Evolutionary conservation across 37 sponge, comb jelly and placozoan species (phyloP).

Genomic region (Chondrosia reniformis): DNA sequence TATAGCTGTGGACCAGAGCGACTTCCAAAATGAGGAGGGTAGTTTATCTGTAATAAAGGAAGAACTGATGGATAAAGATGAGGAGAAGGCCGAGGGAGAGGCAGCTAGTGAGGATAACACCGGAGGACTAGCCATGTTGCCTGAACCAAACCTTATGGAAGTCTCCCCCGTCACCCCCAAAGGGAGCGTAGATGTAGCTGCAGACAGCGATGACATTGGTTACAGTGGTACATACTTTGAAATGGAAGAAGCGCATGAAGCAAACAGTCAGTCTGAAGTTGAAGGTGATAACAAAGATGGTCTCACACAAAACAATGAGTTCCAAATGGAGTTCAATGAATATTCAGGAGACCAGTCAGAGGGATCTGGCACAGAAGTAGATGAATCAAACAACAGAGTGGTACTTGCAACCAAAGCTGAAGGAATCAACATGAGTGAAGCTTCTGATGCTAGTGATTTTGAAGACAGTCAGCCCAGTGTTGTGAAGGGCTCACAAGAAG

Average conservation of each 20-base stretch:
- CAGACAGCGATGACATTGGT: too few species aligned
- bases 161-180: background rate
- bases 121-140: background rate
- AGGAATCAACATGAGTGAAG: too few species aligned
- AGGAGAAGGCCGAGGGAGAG: background rate
- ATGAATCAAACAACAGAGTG: too few species aligned
- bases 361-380: background rate
- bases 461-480: background rate
- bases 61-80: background rate
- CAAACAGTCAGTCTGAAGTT: background rate
- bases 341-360: background rate
- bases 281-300: background rate
- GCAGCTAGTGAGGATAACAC: background rate
- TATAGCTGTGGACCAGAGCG: background rate
- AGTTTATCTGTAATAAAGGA: background rate
- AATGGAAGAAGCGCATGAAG: background rate
- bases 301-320: background rate
- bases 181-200: background rate
- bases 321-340: background rate
- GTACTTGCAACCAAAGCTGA: too few species aligned
- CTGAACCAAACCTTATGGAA: too few species aligned
- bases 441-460: background rate
- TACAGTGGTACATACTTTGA: background rate
- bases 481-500: background rate
- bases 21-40: background rate